Conservation (phyloP, 1,140 invertebrate genomes). For the Mamestra configurata region DNA sequence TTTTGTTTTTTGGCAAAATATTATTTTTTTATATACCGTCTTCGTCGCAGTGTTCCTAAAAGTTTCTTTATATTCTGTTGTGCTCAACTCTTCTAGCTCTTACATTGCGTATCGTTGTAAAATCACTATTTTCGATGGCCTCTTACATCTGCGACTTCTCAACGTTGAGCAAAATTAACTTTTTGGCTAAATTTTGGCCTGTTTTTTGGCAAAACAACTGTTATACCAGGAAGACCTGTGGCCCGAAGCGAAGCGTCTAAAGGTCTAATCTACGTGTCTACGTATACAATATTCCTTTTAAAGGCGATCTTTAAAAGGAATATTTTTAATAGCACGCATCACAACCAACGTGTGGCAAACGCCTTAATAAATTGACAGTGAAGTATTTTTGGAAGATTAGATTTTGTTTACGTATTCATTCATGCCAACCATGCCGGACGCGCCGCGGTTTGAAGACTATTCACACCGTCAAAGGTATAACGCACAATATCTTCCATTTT, state of each 20-base stretch:
- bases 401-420: constrained; percentile 73
- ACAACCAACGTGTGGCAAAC: constrained; percentile 86
- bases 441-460: neutral
- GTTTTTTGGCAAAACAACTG: constrained; percentile 80
- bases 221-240: constrained; percentile 77
- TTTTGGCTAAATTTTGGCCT: constrained; percentile 79
- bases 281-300: constrained; percentile 71
- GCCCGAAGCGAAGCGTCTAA: constrained; percentile 84
- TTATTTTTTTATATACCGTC: constrained; percentile 33
- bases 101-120: neutral
- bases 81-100: neutral
- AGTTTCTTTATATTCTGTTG: neutral
- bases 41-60: constrained; percentile 14
- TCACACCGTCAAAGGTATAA: neutral
- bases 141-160: constrained; percentile 31
- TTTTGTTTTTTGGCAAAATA: constrained; percentile 59
- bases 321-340: constrained; percentile 83
- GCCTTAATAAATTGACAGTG: constrained; percentile 85
- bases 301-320: constrained; percentile 68
- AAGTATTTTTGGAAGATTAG: constrained; percentile 78
- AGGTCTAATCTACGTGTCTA: constrained; percentile 85
- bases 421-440: constrained; percentile 77
- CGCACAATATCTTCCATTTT: neutral
- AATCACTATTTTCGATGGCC: neutral
- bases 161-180: constrained; percentile 77